These are phyloP conservation scores for Aurelia sp. DNA, from an alignment of 30 jellyfish, hydroid and myxozoan genomes.

Conservation along the genomic window DNA sequence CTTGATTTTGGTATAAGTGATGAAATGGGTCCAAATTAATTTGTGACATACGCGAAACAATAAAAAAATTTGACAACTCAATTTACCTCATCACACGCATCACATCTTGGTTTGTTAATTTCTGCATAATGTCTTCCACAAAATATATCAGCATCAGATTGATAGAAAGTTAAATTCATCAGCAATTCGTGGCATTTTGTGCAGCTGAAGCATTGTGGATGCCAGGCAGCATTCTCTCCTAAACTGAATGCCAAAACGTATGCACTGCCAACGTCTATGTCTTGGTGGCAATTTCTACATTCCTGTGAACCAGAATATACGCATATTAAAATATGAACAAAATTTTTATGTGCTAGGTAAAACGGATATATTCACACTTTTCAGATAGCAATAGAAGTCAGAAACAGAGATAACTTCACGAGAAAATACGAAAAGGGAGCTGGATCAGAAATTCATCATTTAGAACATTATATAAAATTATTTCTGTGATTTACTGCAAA, in stretches of 20 bases:
- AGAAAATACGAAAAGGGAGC: no score
- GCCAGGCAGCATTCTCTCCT: conserved; percentile 93
- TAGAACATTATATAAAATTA: no score
- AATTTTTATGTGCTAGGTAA: no score
- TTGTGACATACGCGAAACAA: no score
- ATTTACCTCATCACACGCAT: conserved; percentile 95
- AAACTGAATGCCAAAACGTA: conserved; percentile 75
- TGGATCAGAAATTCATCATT: no score
- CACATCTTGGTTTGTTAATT: conserved; percentile 88
- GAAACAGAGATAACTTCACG: no score
- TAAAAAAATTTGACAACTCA: no score
- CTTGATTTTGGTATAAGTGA: no score
- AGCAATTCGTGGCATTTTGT: conserved; percentile 85
- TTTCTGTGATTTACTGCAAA: no score
- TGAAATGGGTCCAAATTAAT: no score
- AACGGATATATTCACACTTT: no score
- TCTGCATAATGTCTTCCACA: conserved; percentile 98
- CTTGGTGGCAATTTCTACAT: conserved; percentile 75
- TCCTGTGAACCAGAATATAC: conserved; percentile 44
- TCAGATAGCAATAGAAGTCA: no score
- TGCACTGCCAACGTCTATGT: conserved; percentile 65
- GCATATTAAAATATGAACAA: background rate
- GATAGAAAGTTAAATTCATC: conserved; percentile 81
- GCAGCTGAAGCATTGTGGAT: conserved; percentile 93
- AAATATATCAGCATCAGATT: conserved; percentile 67